Percentiles rank a stretch among this genome's conserved stretches.
phyloP scores from a whole-genome alignment of 23 tunicate genomes.

The Diplosoma virens region DNA sequence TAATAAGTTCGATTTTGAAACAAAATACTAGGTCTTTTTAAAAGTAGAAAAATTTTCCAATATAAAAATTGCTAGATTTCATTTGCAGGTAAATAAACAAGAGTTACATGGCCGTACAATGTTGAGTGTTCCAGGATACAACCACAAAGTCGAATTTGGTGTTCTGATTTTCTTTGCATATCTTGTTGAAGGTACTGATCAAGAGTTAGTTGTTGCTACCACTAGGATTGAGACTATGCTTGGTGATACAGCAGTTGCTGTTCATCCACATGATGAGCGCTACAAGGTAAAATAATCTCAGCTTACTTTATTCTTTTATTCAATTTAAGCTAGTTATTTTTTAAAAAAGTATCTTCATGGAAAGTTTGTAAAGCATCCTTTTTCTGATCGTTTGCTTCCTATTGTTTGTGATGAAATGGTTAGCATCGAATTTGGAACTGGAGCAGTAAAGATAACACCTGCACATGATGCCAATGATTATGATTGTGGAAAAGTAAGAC shows the following conservation, averaged over 20 bases:
- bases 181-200: slow-evolving; percentile 54
- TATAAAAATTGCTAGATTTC: not conserved
- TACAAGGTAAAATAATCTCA: slow-evolving; percentile 44
- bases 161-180: slow-evolving; percentile 87
- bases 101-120: slow-evolving; percentile 82
- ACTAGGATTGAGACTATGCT: slow-evolving; percentile 98
- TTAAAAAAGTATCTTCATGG: slow-evolving; percentile 72
- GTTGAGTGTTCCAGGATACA: slow-evolving; percentile 88
- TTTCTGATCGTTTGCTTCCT: slow-evolving; percentile 70
- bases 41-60: not conserved
- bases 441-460: slow-evolving; percentile 98
- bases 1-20: too few species aligned
- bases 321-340: not conserved
- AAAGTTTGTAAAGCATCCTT: slow-evolving; percentile 85
- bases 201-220: slow-evolving; percentile 85
- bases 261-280: slow-evolving; percentile 84
- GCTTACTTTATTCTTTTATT: not conserved
- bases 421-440: slow-evolving; percentile 91
- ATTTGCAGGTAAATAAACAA: slow-evolving; percentile 72
- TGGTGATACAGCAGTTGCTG: slow-evolving; percentile 97
- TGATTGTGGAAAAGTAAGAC: slow-evolving; percentile 80
- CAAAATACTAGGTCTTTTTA: too few species aligned
- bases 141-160: slow-evolving; percentile 87
- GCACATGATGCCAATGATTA: slow-evolving; percentile 99
- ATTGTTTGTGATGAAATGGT: slow-evolving; percentile 92